Evolutionary conservation across 2,797 vertebrate species (phyloP).

Genomic region (Chelonia mydas): DNA sequence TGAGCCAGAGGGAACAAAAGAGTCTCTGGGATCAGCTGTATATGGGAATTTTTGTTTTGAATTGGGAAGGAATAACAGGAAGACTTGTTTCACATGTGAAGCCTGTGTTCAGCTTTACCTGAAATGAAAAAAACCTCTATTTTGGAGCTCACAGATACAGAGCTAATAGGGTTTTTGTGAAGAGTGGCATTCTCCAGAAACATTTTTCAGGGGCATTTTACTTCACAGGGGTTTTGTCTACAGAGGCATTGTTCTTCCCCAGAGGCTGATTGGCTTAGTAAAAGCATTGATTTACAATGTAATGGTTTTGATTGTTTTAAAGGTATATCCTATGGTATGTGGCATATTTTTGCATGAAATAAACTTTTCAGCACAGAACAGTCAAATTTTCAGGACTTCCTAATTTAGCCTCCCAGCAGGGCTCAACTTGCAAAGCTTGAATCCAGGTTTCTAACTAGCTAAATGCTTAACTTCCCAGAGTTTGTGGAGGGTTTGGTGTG

Average conservation of each 20-base stretch:
- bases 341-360: neutral
- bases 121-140: neutral
- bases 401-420: neutral
- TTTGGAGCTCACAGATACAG: neutral
- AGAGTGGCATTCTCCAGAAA: neutral
- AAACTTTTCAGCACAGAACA: neutral
- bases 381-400: neutral
- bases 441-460: neutral
- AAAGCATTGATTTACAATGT: neutral
- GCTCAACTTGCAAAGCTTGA: neutral
- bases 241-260: neutral
- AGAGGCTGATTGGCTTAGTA: neutral
- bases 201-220: neutral
- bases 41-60: accelerated
- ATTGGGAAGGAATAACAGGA: neutral
- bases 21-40: neutral
- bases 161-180: neutral
- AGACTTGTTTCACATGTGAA: neutral
- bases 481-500: accelerated
- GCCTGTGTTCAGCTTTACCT: neutral
- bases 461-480: neutral
- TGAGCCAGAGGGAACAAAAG: neutral
- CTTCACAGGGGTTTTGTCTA: neutral
- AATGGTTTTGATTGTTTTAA: neutral
- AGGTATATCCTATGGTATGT: neutral